Evolutionary conservation across 23 tunicate species (phyloP).

Genomic region (Aplidium turbinatum): DNA sequence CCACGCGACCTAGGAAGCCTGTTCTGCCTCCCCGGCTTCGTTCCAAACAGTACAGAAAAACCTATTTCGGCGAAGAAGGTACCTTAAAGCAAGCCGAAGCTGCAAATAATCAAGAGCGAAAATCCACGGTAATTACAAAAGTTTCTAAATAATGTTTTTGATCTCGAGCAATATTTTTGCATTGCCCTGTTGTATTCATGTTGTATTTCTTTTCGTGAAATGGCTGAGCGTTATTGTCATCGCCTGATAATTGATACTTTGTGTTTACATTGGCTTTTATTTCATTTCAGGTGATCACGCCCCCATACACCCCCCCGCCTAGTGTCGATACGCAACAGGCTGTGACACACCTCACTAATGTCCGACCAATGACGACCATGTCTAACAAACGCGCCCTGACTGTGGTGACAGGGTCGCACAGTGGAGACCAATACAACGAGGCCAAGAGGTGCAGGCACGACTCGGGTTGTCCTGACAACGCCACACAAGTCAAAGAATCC

Average conservation of each 20-base stretch:
- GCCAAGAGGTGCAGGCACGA: slow-evolving; percentile 44
- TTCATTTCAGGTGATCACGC: slow-evolving; percentile 44
- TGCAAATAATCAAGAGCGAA: too few relatives aligned
- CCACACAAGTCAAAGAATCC: slow-evolving; percentile 14
- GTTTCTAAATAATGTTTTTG: too few relatives aligned
- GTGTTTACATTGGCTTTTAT: too few relatives aligned
- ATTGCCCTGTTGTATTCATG: too few relatives aligned
- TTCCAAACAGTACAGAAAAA: slow-evolving; percentile 64
- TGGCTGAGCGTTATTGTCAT: too few relatives aligned
- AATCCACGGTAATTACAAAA: too few relatives aligned
- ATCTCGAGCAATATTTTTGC: too few relatives aligned
- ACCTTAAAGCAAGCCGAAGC: slow-evolving; percentile 16
- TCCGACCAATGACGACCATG: slow-evolving; percentile 66
- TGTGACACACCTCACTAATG: slow-evolving; percentile 58
- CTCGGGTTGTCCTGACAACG: slow-evolving; percentile 41
- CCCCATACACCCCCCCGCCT: slow-evolving; percentile 81
- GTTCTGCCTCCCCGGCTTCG: slow-evolving; percentile 75
- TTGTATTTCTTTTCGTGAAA: too few relatives aligned
- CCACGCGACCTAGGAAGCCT: slow-evolving; percentile 38
- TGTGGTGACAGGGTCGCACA: slow-evolving; percentile 55
- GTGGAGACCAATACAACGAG: slow-evolving; percentile 38
- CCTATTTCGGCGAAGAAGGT: slow-evolving; percentile 51
- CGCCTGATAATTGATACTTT: too few relatives aligned
- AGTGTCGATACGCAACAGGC: slow-evolving; percentile 64
- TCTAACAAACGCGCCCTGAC: slow-evolving; percentile 62